A percentile compares a stretch with the other conserved stretches of the same genome.
Evolutionary conservation across 2,888 invertebrate species (phyloP).

Genomic region (Spicauda simplicius): DNA sequence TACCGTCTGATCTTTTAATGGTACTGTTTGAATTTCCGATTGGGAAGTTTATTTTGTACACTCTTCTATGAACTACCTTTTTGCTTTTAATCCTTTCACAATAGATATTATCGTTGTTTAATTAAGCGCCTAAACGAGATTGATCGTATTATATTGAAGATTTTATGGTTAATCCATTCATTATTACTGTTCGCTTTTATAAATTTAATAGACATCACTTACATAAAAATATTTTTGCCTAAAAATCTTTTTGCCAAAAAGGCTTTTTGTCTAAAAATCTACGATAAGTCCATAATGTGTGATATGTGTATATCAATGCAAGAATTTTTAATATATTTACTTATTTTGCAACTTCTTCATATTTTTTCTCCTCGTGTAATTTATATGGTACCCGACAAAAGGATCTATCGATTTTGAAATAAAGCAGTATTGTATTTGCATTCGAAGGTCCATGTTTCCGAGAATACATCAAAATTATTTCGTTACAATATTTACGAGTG

Average conservation of each 20-base stretch:
- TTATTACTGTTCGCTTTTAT: too few relatives aligned
- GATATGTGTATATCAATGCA: too few relatives aligned
- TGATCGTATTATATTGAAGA: neutral
- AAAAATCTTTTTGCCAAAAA: too few relatives aligned
- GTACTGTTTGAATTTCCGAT: conserved; percentile 12
- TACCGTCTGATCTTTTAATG: conserved; percentile 7
- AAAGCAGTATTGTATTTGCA: conserved; percentile 1
- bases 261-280: too few relatives aligned
- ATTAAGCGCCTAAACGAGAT: neutral
- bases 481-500: conserved; percentile 57
- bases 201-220: too few relatives aligned
- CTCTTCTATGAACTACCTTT: neutral
- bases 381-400: neutral
- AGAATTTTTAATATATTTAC: too few relatives aligned
- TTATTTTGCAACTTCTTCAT: neutral
- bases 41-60: neutral
- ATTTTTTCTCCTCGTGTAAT: neutral
- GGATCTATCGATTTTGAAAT: neutral
- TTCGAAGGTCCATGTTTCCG: conserved; percentile 5
- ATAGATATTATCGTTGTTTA: neutral
- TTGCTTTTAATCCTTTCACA: too few relatives aligned
- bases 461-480: conserved; percentile 46
- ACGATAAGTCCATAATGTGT: too few relatives aligned
- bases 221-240: too few relatives aligned
- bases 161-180: neutral